Conservation (phyloP, 2,113 vertebrate species). For the Xiphophorus couchianus region DNA sequence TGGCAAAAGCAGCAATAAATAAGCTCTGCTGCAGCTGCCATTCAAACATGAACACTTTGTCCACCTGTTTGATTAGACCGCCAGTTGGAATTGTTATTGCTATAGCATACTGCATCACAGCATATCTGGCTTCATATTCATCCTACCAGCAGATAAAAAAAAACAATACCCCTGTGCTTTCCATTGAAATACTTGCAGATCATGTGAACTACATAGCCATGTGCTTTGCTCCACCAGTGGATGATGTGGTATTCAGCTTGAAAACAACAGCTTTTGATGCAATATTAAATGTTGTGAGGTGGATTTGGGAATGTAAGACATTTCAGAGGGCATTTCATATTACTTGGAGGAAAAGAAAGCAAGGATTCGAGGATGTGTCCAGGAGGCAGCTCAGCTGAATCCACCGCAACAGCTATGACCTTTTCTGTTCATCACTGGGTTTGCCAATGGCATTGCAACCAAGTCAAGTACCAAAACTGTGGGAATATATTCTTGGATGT, state of each 20-base stretch:
- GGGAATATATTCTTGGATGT: constrained; percentile 51
- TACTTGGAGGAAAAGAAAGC: constrained; percentile 10
- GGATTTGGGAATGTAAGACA: constrained; percentile 40
- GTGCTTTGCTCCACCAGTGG: constrained; percentile 20
- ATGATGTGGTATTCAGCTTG: constrained; percentile 47
- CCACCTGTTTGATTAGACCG: constrained; percentile 55
- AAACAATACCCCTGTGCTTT: not conserved
- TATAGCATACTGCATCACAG: not conserved
- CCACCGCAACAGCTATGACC: constrained; percentile 60
- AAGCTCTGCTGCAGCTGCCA: constrained; percentile 47
- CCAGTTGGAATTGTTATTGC: constrained; percentile 4
- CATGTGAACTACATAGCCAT: not conserved
- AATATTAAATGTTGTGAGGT: constrained; percentile 56
- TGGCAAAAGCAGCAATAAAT: constrained; percentile 47
- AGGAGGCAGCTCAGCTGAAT: constrained; percentile 52
- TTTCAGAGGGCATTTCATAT: constrained; percentile 39
- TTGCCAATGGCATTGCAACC: constrained; percentile 38
- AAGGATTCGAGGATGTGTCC: constrained; percentile 17
- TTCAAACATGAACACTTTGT: constrained; percentile 38
- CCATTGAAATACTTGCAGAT: not conserved
- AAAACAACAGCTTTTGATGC: constrained; percentile 59
- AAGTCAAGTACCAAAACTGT: constrained; percentile 47
- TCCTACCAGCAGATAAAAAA: constrained; percentile 15
- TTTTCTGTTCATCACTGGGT: constrained; percentile 58
- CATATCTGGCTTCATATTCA: constrained; percentile 16